Conservation (phyloP, 2,888 invertebrate species). For the Hyalella azteca region DNA sequence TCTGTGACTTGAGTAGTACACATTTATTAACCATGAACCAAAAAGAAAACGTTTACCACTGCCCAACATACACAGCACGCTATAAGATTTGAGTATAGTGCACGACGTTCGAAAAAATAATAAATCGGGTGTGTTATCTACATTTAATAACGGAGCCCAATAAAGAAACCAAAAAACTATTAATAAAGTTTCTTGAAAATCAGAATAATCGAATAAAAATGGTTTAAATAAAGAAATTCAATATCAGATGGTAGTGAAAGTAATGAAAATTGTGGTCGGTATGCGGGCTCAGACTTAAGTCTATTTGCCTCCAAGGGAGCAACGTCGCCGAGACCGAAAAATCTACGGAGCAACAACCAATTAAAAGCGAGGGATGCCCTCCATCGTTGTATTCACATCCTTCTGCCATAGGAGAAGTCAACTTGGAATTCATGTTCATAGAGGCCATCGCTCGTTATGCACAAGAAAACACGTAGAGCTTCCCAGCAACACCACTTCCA, state of each 20-base stretch:
- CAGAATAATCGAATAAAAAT: background rate
- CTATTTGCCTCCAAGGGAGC: background rate
- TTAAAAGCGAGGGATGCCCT: background rate
- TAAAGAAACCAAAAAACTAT: background rate
- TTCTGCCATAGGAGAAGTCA: constrained; percentile 33
- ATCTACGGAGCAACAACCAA: background rate
- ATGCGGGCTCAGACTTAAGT: background rate
- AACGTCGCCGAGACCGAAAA: background rate
- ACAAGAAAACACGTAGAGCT: background rate
- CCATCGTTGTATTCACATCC: background rate
- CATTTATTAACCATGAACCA: constrained; percentile 10
- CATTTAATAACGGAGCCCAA: background rate
- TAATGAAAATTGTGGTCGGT: background rate
- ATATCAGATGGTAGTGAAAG: background rate
- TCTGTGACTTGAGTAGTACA: background rate
- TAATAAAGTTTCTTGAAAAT: background rate
- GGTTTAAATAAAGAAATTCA: background rate
- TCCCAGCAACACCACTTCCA: background rate
- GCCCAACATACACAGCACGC: constrained; percentile 18
- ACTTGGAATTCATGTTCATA: background rate
- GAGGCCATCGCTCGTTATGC: background rate
- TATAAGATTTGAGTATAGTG: background rate
- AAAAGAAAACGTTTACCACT: constrained; percentile 19
- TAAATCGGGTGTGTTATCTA: background rate
- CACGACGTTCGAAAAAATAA: background rate